Base-by-base conservation (phyloP, 1,140 invertebrate genomes). In the Coelopa frigida region DNA sequence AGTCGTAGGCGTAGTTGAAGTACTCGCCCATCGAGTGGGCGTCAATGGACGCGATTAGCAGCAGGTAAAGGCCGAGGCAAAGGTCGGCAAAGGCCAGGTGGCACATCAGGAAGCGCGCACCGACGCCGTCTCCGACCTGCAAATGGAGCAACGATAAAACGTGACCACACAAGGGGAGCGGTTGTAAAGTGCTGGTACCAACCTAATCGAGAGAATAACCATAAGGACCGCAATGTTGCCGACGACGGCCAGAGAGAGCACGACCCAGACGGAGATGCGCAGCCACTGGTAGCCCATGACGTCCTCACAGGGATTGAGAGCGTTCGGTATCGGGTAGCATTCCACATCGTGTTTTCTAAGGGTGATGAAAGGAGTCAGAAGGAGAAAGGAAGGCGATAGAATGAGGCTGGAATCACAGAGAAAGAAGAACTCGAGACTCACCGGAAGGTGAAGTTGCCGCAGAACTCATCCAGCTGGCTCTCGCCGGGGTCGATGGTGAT, bases 241-340 rank as follows among this genome's bases (percentile, higher is more conserved):
- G 6, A 87, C 75, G 0, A 91, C 72, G 1, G 81, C 79, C 5
- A 79, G 67, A 3, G 77, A 59, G 11, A 81, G 73, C 12, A 82
- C 81, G 48, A 89, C 70, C 90, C 90, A 94, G n/a, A 92, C 87
- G 31, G 82, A 78, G 15, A 81, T 78, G 5, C 89, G 75, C 0
- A 92, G 73, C 74, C 76, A 85, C 33, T 79, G 74, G 63, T 83
- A 87, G 12, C 89, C 89, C 84, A 94, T 88, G 5, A 94, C 84
- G 58, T 94, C 89, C 68, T 93, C 89, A 62, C 90, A 84, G 5
- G 90, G 90, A 70, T 91, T 94, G 29, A 93, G 77, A 0, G 86
- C 87, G 67, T 94, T 84, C 1, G 90, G 85, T 51, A 75, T 72
- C 0, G 90, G 90, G 40, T 75, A 78, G 59, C 91, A 94, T 31